phyloP scores from a whole-genome alignment of 35 echinoderm and acorn worm genomes.

The Ptychodera flava region DNA sequence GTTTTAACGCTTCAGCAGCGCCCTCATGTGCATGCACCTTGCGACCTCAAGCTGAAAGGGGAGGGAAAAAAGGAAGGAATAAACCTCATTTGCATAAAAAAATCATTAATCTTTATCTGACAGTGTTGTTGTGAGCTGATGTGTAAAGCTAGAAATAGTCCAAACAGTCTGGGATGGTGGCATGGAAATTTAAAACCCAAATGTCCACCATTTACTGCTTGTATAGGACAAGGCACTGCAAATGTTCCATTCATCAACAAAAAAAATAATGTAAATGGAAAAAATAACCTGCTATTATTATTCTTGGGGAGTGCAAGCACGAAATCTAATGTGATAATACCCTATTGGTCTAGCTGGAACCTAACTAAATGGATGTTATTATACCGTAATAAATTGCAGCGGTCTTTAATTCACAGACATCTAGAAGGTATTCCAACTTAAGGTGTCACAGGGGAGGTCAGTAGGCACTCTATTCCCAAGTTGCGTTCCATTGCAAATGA shows the following conservation, averaged over 20 bases:
- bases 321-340: too few species aligned
- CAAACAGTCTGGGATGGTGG: neutral
- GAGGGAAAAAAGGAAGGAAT: too few species aligned
- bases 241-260: too few species aligned
- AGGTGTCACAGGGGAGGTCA: neutral
- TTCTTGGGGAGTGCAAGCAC: too few species aligned
- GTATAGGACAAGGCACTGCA: too few species aligned
- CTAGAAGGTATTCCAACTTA: neutral
- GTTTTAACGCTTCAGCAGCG: neutral
- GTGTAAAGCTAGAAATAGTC: neutral
- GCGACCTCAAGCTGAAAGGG: neutral
- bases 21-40: neutral
- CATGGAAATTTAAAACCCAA: neutral
- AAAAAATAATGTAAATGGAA: too few species aligned
- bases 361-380: constrained; percentile 2
- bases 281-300: too few species aligned
- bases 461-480: neutral
- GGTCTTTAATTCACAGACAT: neutral
- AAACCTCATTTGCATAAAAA: neutral
- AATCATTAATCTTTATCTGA: neutral
- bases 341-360: neutral
- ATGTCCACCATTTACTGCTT: too few species aligned
- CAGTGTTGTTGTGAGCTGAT: neutral
- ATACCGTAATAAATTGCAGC: neutral
- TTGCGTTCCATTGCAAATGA: neutral